phyloP scores from a whole-genome alignment of 2,888 invertebrate species.

The Toxonevra muliebris region DNA sequence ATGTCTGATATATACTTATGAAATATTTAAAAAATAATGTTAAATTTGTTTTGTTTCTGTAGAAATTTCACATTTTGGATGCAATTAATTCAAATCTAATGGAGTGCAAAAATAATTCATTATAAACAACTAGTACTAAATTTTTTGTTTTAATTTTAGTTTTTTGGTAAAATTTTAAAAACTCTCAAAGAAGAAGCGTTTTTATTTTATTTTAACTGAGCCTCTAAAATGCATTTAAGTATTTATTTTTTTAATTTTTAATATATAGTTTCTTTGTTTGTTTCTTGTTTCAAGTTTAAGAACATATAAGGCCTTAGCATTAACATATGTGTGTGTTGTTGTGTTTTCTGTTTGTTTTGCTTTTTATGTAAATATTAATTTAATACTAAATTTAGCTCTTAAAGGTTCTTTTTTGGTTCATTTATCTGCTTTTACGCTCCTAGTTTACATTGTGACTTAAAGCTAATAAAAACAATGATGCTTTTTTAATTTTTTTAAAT shows the following conservation, averaged over 20 bases:
- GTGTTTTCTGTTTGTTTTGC: constrained; percentile 1
- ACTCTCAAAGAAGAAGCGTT: constrained; percentile 10
- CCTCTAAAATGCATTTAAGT: neutral
- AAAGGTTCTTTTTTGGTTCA: too few relatives aligned
- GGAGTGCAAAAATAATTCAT: constrained; percentile 30
- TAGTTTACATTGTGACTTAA: neutral
- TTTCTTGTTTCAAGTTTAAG: constrained; percentile 5
- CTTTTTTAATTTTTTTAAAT: too few relatives aligned
- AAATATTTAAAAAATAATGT: too few relatives aligned
- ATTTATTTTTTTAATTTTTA: neutral
- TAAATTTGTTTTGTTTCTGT: constrained; percentile 17
- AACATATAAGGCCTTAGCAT: constrained; percentile 27
- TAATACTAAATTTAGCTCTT: too few relatives aligned
- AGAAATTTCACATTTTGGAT: neutral
- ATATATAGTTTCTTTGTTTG: neutral
- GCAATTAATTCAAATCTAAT: constrained; percentile 20
- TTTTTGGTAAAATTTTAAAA: neutral
- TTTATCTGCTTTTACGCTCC: neutral
- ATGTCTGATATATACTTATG: too few relatives aligned
- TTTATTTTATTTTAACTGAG: neutral
- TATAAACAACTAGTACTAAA: neutral
- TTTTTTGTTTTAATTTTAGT: neutral
- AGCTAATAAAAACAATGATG: constrained; percentile 4
- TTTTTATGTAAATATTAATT: neutral
- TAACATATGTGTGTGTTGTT: neutral